A percentile compares a stretch with the other conserved stretches of the same genome.
phyloP scores from a whole-genome alignment of 2,113 vertebrate genomes.

The Pachycephala philippinensis region DNA sequence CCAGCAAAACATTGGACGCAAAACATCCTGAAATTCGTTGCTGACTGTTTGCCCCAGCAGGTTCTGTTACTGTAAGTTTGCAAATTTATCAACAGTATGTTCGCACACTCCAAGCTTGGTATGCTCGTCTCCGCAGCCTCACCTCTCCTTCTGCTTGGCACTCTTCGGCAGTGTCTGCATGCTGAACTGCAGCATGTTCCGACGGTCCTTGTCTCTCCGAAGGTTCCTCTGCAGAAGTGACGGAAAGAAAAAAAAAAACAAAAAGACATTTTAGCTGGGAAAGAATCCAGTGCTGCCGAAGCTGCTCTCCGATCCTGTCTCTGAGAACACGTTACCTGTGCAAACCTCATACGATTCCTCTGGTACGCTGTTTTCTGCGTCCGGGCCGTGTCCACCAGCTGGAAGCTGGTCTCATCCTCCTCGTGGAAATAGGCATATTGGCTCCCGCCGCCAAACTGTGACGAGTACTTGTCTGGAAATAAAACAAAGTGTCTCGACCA shows the following conservation, averaged over 20 bases:
- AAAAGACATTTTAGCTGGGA: neutral
- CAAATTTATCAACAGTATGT: neutral
- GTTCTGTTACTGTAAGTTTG: neutral
- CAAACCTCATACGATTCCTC: constrained; percentile 96
- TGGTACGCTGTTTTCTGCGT: constrained; percentile 97
- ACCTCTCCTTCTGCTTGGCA: constrained; percentile 99
- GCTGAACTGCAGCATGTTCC: constrained; percentile 95
- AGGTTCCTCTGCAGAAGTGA: constrained; percentile 83
- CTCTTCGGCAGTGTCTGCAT: constrained; percentile 97
- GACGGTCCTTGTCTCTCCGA: constrained; percentile 94
- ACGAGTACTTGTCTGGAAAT: constrained; percentile 90
- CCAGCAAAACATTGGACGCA: rapidly evolving
- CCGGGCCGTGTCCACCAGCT: constrained; percentile 94
- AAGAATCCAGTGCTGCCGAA: rapidly evolving
- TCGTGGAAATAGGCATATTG: constrained; percentile 98
- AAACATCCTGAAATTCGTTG: neutral
- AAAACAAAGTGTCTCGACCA: neutral
- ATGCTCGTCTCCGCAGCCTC: neutral
- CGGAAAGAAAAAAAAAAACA: rapidly evolving
- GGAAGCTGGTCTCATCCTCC: constrained; percentile 97
- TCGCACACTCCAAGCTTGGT: neutral
- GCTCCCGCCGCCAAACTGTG: constrained; percentile 95
- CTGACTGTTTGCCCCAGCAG: neutral
- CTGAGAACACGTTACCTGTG: constrained; percentile 77
- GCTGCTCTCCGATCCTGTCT: neutral